A percentile compares a stretch with the other conserved stretches of the same genome.
Conservation (phyloP, 2,113 vertebrate genomes). For the Barnardius zonarius region DNA sequence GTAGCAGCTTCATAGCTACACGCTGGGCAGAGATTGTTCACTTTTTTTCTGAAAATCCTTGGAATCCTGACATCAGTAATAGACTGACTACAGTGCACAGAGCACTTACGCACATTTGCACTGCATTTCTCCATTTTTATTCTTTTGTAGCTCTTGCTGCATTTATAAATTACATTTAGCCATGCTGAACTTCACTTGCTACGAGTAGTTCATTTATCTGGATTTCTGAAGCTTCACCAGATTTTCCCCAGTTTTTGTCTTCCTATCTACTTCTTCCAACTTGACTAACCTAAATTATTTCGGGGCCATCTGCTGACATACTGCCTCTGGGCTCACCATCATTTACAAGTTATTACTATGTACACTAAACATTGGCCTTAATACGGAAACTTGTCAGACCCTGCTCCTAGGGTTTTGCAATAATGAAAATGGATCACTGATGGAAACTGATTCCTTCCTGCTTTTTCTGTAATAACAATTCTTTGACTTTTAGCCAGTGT, state of each 20-base stretch:
- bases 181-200: not conserved
- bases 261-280: not conserved
- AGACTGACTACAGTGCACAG: not conserved
- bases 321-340: not conserved
- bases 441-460: conserved; percentile 9
- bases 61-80: not conserved
- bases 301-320: not conserved
- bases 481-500: not conserved
- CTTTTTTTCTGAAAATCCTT: not conserved
- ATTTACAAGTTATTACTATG: not conserved
- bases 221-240: not conserved
- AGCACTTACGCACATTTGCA: not conserved
- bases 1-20: not conserved
- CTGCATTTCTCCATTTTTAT: not conserved
- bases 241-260: not conserved
- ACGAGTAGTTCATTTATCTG: not conserved
- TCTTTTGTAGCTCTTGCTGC: not conserved
- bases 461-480: not conserved
- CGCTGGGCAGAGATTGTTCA: not conserved
- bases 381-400: not conserved
- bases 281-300: not conserved
- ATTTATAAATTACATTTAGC: not conserved
- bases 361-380: not conserved
- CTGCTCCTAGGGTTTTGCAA: not conserved
- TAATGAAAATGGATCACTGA: conserved; percentile 11